phyloP scores from a whole-genome alignment of 92 coral and sea anemone species.

The Desmophyllum pertusum region DNA sequence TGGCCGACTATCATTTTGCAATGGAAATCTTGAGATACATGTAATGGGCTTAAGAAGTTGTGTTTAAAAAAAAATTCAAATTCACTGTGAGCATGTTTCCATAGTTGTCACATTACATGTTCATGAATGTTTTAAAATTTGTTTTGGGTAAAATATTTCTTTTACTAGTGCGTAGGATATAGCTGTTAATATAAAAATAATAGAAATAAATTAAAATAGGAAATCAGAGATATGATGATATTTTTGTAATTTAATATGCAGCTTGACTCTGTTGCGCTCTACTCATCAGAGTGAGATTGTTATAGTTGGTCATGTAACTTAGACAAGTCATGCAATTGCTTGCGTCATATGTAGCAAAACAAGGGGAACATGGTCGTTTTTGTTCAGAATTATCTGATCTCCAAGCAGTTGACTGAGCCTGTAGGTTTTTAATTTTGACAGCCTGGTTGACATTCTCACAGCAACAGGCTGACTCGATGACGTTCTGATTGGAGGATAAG shows the following conservation, averaged over 20 bases:
- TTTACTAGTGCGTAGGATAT: background rate
- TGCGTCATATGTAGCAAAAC: background rate
- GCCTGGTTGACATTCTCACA: background rate
- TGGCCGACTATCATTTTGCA: background rate
- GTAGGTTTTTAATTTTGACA: background rate
- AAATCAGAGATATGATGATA: background rate
- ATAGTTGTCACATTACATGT: background rate
- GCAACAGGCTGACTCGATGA: background rate
- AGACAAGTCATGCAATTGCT: background rate
- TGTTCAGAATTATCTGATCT: background rate
- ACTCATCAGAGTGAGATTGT: background rate
- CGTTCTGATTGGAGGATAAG: background rate
- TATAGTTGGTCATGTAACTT: background rate
- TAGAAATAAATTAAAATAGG: background rate
- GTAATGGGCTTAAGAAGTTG: no score
- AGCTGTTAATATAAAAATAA: background rate
- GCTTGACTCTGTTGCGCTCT: background rate
- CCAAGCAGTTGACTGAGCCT: background rate
- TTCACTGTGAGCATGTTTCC: background rate
- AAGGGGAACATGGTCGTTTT: no score
- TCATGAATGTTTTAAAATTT: background rate
- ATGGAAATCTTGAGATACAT: background rate
- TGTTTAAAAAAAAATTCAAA: background rate
- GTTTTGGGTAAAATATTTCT: background rate
- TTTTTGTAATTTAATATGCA: constrained; percentile 8